Evolutionary conservation across 2,888 invertebrate genomes (phyloP), one percentile per base, ranked within the genome.

Genomic region (Theretra japonica): DNA sequence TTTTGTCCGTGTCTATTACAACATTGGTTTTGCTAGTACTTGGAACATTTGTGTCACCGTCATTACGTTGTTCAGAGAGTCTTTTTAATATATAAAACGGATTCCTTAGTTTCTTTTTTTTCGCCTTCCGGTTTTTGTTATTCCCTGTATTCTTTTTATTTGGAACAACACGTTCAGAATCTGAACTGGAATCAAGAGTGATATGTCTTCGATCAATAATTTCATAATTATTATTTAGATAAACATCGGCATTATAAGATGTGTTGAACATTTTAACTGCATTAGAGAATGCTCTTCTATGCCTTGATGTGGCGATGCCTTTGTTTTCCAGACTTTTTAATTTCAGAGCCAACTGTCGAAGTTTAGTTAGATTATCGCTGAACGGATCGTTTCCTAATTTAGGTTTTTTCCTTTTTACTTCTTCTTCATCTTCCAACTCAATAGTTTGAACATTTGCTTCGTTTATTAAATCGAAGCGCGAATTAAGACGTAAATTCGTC

Each of bases 1-100:
- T 70, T 70, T 7, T 76, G 68, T 33, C 23, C 21, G 7, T 60
- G 50, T n/a, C 41, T 11, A 11, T 41, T 11, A 15, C 41, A 41
- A 15, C 41, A 41, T 72, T 73, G 23, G 23, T 17, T 8, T 50
- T 19, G 0, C 17, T 23, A 17, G 23, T 59, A 30, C 73, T 79
- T 25, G 70, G 71, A 8, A 30, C 50, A 69, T 53, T 62, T 15
- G 65, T 30, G 53, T 65, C 25, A 19, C 28, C 60, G n/a, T 65
- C 69, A 30, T 74, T 72, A 62, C 74, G 65, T 73, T 50, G 72
- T 73, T 88, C 86, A 25, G 87, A 83, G 5, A 88, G 78, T 56
- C 83, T 83, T 75, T 90, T 93, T 3, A 93, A 68, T 57, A 93
- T 85, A 73, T 87, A 90, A 73, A 92, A 93, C 0, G 94, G 94